phyloP scores from a whole-genome alignment of 2,113 vertebrate genomes.

The Pachypanchax playfairii region DNA sequence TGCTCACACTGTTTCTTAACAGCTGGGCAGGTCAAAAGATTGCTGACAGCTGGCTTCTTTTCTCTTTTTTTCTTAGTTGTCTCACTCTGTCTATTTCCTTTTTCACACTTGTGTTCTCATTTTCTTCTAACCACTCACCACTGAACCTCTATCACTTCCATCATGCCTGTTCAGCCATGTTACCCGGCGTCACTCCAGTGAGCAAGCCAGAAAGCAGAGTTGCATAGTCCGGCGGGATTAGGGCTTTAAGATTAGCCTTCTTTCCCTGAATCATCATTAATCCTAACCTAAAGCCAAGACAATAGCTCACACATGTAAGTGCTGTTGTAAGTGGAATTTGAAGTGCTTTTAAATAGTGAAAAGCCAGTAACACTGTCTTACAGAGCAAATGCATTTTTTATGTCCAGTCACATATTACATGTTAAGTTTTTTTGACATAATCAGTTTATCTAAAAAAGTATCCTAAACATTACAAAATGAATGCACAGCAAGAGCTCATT shows the following conservation, averaged over 20 bases:
- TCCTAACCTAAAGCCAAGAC: constrained; percentile 46
- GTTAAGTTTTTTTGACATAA: not conserved
- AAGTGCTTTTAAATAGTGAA: constrained; percentile 21
- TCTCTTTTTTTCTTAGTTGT: constrained; percentile 2
- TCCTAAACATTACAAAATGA: not conserved
- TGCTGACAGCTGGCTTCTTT: constrained; percentile 40
- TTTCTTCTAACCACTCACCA: not conserved
- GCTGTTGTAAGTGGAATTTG: constrained; percentile 60
- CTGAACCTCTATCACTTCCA: constrained; percentile 35
- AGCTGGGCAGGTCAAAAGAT: constrained; percentile 51
- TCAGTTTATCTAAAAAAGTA: not conserved
- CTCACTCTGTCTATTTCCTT: constrained; percentile 10
- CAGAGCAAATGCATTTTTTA: not conserved
- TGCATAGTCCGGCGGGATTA: constrained; percentile 58
- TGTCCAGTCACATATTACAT: not conserved
- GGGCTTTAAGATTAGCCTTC: constrained; percentile 63
- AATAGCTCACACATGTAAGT: constrained; percentile 28
- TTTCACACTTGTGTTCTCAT: constrained; percentile 18
- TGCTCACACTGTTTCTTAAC: constrained; percentile 43
- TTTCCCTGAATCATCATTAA: constrained; percentile 66
- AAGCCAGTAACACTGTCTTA: constrained; percentile 1
- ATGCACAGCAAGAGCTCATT: constrained; percentile 18
- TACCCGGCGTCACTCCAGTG: constrained; percentile 36
- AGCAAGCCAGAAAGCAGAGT: constrained; percentile 31
- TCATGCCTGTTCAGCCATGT: constrained; percentile 35